Conservation (phyloP, 2,113 vertebrate genomes). For the Podocnemis expansa region DNA sequence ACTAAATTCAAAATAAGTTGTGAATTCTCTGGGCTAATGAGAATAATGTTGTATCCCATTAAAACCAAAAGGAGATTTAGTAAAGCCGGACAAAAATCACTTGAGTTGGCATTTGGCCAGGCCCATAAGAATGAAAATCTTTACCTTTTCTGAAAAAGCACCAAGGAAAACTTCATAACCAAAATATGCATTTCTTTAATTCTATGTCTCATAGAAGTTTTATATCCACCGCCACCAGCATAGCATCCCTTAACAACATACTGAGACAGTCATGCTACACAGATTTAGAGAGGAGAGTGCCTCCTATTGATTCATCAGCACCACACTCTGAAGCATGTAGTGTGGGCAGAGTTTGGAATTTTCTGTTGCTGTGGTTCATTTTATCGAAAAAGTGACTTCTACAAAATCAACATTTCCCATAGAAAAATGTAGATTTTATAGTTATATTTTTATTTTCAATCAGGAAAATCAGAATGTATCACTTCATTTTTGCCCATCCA, state of each 20-base stretch:
- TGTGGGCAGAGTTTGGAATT: not conserved
- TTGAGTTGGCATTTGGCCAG: not conserved
- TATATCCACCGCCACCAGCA: not conserved
- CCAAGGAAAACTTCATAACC: not conserved
- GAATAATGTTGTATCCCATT: not conserved
- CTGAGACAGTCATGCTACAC: not conserved
- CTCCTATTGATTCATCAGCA: fast-evolving
- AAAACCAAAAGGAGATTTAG: not conserved
- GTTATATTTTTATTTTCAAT: not conserved
- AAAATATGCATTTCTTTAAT: not conserved
- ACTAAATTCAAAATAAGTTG: not conserved
- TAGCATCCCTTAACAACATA: not conserved
- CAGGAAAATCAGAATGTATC: not conserved
- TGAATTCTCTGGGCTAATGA: not conserved
- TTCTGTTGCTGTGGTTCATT: not conserved
- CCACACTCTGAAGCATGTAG: fast-evolving
- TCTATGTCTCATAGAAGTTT: not conserved
- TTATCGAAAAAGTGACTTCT: not conserved
- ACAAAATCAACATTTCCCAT: not conserved
- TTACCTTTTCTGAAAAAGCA: not conserved
- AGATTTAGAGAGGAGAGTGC: not conserved
- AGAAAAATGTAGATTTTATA: not conserved
- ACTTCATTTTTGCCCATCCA: not conserved
- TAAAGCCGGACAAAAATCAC: not conserved
- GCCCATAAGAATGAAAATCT: not conserved